Evolutionary conservation across 1,140 invertebrate genomes (phyloP), one percentile per base, ranked within the genome.

Genomic region (Zeugodacus cucurbitae): DNA sequence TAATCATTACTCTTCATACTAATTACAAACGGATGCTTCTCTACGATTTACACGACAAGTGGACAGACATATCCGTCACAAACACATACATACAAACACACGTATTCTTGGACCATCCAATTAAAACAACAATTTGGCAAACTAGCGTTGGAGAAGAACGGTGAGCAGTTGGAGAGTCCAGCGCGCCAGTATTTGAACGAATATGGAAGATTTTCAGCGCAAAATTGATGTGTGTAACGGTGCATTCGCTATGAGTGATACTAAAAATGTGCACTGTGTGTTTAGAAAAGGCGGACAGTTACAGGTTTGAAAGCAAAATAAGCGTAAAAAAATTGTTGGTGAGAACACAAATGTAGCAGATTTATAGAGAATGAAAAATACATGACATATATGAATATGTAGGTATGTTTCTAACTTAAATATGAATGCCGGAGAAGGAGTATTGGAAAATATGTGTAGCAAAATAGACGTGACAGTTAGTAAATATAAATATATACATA

Each of bases 381-480:
- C 67, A 74, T 6, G 17, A 2, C 34, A 41, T 74, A 37, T 20
- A 67, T 29, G 29, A 11, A 32, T 67, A 17, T 67, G 67, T 7
- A 37, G 34, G 34, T 74, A 20, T 41, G 22, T 74, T 74, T 37
- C 29, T 74, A 20, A 37, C 20, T 58, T 26, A 58, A 87, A 67
- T 34, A n/a, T 5, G 26, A 37, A 37, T 22, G 6, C 14, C 3
- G 22, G 58, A 48, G 41, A 37, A 48, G 1, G 20, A 29, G 67
- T 54, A 54, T 74, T 74, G 54, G 29, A 5, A 54, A 86, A 86
- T 54, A 57, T 54, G 11, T 85, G 37, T 48, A 54, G 26, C 22
- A 85, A 85, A 85, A 54, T 85, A 85, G 48, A 48, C 78, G 48
- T 37, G 70, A 78, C 32, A n/a, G 41, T 34, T 78, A 78, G 41